Percentiles rank a stretch among this genome's conserved stretches.
phyloP scores from a whole-genome alignment of 2,113 vertebrate genomes.

The Ifrita kowaldi region DNA sequence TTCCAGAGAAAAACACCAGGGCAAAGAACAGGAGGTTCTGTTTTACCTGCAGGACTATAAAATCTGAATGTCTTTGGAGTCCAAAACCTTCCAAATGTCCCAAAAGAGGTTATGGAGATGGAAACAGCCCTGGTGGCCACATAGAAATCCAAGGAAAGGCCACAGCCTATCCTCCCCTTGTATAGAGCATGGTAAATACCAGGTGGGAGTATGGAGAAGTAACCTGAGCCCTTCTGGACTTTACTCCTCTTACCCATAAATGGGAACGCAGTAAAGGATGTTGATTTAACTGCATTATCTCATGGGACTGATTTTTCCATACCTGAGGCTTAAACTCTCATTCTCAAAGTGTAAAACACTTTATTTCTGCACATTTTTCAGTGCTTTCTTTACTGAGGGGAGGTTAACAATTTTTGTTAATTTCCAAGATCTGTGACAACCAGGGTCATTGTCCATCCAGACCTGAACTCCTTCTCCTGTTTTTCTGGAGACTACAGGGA shows the following conservation, averaged over 20 bases:
- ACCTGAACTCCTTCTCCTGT: not conserved
- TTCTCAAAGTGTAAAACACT: not conserved
- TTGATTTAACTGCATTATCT: conserved; percentile 7
- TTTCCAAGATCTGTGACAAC: not conserved
- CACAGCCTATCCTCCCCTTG: not conserved
- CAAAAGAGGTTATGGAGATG: not conserved
- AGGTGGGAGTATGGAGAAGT: not conserved
- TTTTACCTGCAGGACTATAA: conserved; percentile 21
- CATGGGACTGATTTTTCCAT: not conserved
- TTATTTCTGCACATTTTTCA: not conserved
- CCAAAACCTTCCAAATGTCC: not conserved
- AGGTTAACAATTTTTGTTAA: fast-evolving
- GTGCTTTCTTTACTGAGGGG: not conserved
- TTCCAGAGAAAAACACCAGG: not conserved
- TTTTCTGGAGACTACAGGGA: not conserved
- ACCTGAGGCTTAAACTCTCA: not conserved
- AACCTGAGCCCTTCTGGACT: conserved; percentile 68
- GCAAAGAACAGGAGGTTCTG: not conserved
- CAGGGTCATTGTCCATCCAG: not conserved
- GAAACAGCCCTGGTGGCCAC: not conserved
- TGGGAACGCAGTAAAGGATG: not conserved
- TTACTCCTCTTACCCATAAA: conserved; percentile 58
- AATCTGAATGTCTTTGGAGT: not conserved
- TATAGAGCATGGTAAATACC: not conserved
- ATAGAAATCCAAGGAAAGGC: not conserved